These are phyloP conservation scores for Sebastes iracundus DNA, from an alignment of 2,797 vertebrate genomes.

Conservation along the genomic window DNA sequence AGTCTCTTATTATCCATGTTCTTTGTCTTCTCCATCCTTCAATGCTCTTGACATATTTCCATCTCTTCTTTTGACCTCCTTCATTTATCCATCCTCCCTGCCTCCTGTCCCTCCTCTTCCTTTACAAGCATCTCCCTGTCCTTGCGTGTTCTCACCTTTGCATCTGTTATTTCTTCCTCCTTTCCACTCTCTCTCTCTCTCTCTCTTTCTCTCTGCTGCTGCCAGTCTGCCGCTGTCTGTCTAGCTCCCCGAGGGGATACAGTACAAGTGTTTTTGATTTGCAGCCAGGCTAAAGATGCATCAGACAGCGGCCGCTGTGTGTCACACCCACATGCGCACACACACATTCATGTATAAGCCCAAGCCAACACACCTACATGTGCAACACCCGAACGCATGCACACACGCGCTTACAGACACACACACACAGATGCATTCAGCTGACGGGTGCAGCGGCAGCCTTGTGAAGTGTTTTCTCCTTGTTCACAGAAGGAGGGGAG, in stretches of 20 bases:
- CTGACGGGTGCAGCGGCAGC: slow-evolving; percentile 18
- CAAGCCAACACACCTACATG: background rate
- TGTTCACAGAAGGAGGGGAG: background rate
- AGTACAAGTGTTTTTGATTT: slow-evolving; percentile 81
- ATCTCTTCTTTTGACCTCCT: background rate
- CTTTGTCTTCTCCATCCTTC: background rate
- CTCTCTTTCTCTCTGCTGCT: slow-evolving; percentile 30
- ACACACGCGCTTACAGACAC: background rate
- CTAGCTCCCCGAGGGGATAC: slow-evolving; percentile 58
- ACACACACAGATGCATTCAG: background rate
- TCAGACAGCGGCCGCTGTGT: slow-evolving; percentile 57
- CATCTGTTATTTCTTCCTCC: slow-evolving; percentile 5
- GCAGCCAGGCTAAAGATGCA: slow-evolving; percentile 74
- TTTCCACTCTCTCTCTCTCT: background rate
- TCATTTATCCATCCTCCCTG: background rate
- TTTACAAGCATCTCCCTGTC: slow-evolving; percentile 3
- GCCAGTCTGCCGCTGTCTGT: slow-evolving; percentile 58
- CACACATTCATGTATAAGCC: background rate
- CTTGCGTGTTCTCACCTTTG: slow-evolving; percentile 38
- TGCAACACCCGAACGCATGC: background rate
- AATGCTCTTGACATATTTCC: background rate
- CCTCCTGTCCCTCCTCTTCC: background rate
- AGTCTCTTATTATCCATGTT: background rate
- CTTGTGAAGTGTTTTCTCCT: slow-evolving; percentile 12
- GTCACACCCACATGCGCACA: slow-evolving; percentile 20